These are phyloP conservation scores for Falco columbarius DNA, from an alignment of 2,797 vertebrate species.

Conservation along the genomic window DNA sequence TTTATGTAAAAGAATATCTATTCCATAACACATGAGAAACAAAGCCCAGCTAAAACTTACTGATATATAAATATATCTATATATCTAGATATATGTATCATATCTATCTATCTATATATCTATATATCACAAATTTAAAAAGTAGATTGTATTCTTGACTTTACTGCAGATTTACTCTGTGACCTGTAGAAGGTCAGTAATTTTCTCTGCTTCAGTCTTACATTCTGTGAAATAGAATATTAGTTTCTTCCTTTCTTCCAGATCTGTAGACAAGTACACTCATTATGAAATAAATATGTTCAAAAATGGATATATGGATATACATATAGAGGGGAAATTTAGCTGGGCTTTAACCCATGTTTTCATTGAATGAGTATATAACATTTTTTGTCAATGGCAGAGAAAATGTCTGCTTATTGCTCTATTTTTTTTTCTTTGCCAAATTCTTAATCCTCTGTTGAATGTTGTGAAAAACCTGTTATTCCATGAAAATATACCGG, in stretches of 20 bases:
- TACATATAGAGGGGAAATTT: background rate
- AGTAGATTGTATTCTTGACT: background rate
- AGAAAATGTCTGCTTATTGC: background rate
- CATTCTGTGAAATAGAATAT: background rate
- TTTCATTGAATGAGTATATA: background rate
- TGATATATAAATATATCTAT: background rate
- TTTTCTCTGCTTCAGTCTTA: background rate
- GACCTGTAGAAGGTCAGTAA: background rate
- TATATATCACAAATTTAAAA: background rate
- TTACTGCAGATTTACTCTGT: background rate
- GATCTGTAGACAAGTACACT: background rate
- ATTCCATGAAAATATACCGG: background rate
- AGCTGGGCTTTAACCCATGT: background rate
- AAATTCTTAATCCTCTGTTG: background rate
- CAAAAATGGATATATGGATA: background rate
- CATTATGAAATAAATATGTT: background rate
- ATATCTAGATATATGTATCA: background rate
- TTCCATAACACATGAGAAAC: background rate
- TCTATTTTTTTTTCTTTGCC: background rate
- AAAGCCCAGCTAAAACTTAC: background rate
- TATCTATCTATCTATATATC: background rate
- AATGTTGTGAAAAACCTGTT: background rate
- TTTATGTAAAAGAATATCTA: background rate
- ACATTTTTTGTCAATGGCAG: background rate
- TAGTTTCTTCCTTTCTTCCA: background rate